These are phyloP conservation scores for Amblyjoppa proteus DNA, from an alignment of 2,888 invertebrate species.

Conservation along the genomic window DNA sequence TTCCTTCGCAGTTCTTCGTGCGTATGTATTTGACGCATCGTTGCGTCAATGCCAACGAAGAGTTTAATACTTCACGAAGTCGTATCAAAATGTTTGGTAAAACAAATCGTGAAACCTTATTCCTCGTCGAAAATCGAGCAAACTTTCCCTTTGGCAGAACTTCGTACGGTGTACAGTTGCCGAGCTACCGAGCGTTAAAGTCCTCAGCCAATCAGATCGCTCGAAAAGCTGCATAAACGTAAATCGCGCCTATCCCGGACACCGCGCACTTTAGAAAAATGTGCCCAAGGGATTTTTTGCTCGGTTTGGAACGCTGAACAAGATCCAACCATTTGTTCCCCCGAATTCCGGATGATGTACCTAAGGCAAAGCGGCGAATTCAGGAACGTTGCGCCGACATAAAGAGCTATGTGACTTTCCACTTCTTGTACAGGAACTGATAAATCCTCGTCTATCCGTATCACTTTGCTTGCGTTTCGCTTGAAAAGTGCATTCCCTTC, in stretches of 20 bases:
- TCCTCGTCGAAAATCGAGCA: background rate
- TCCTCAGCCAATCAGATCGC: background rate
- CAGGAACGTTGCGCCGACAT: background rate
- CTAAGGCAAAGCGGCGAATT: background rate
- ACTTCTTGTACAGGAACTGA: background rate
- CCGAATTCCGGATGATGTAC: background rate
- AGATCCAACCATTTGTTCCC: background rate
- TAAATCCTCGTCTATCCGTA: slow-evolving; percentile 13
- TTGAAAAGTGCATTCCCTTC: slow-evolving; percentile 21
- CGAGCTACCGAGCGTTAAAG: background rate
- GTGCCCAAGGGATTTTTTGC: background rate
- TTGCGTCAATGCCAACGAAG: too few relatives aligned
- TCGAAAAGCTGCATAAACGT: background rate
- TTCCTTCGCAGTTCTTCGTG: background rate
- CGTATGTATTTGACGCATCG: background rate
- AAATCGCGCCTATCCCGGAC: background rate
- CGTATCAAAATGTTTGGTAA: background rate
- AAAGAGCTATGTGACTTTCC: background rate
- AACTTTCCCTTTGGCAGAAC: background rate
- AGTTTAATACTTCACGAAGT: background rate
- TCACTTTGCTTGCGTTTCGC: background rate
- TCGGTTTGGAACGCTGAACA: background rate
- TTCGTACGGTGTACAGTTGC: background rate
- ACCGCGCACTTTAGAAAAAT: background rate
- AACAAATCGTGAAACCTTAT: background rate